phyloP scores from a whole-genome alignment of 2,113 vertebrate genomes.

The Piprites chloris region DNA sequence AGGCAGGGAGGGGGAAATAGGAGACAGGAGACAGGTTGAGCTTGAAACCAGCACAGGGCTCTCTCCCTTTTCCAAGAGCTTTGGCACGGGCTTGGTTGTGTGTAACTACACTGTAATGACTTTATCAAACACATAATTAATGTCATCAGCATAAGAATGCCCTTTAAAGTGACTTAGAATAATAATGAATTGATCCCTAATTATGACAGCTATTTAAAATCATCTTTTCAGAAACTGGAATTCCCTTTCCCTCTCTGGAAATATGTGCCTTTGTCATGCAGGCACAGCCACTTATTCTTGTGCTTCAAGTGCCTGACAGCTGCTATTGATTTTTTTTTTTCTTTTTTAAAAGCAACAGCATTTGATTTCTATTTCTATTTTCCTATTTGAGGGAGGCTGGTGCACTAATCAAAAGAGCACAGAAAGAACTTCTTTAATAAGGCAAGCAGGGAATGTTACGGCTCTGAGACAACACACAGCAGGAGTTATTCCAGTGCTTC shows the following conservation, averaged over 20 bases:
- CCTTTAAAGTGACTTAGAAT: conserved; percentile 30
- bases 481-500: neutral
- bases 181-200: conserved; percentile 49
- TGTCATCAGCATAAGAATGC: conserved; percentile 23
- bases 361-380: conserved; percentile 60
- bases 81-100: conserved; percentile 7
- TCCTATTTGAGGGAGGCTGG: conserved; percentile 25
- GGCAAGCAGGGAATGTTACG: neutral
- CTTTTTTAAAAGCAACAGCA: conserved; percentile 27
- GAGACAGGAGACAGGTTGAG: neutral
- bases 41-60: neutral
- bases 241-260: conserved; percentile 1
- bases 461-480: neutral
- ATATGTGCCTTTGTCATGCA: conserved; percentile 14
- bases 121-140: conserved; percentile 60
- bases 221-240: conserved; percentile 28
- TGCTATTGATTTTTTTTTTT: conserved; percentile 36
- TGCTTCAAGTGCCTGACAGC: conserved; percentile 41
- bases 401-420: neutral
- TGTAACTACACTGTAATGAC: neutral
- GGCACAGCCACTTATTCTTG: conserved; percentile 25
- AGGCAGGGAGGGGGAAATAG: neutral
- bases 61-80: neutral
- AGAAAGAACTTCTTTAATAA: neutral
- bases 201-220: conserved; percentile 65